These are phyloP conservation scores for Enteromius anoplus DNA, from an alignment of 2,797 vertebrate genomes.

Conservation along the genomic window DNA sequence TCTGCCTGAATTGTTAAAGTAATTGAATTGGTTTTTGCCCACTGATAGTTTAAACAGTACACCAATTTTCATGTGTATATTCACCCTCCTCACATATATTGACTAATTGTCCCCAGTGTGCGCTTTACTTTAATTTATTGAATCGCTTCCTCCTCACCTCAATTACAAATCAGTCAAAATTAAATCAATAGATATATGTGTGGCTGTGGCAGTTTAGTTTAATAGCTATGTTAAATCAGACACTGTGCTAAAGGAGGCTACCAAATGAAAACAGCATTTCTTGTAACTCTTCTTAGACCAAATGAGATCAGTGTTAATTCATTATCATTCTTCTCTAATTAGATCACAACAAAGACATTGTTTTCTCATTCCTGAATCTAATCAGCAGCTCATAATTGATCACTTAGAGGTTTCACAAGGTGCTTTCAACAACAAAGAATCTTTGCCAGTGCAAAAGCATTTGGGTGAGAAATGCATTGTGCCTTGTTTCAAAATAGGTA, in stretches of 20 bases:
- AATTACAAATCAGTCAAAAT: constrained; percentile 34
- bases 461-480: not conserved
- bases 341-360: constrained; percentile 42
- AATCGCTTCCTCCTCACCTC: constrained; percentile 3
- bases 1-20: constrained; percentile 22
- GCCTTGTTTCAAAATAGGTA: not conserved
- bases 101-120: constrained; percentile 12
- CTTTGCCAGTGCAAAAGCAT: not conserved
- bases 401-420: constrained; percentile 43
- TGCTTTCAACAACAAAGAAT: constrained; percentile 22
- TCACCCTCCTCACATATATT: not conserved
- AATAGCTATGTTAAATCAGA: not conserved
- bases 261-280: not conserved
- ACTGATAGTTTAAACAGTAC: not conserved
- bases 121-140: constrained; percentile 17
- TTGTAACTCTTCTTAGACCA: not conserved
- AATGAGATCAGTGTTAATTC: constrained; percentile 37
- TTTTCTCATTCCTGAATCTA: constrained; percentile 42
- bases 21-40: constrained; percentile 19
- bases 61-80: constrained; percentile 6
- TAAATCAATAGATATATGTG: not conserved
- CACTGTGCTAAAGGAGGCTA: not conserved
- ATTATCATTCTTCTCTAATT: constrained; percentile 53
- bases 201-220: not conserved
- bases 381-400: constrained; percentile 53